Evolutionary conservation across 1,140 invertebrate species (phyloP), one percentile per base, ranked within the genome.

Genomic region (Phymastichus coffea): DNA sequence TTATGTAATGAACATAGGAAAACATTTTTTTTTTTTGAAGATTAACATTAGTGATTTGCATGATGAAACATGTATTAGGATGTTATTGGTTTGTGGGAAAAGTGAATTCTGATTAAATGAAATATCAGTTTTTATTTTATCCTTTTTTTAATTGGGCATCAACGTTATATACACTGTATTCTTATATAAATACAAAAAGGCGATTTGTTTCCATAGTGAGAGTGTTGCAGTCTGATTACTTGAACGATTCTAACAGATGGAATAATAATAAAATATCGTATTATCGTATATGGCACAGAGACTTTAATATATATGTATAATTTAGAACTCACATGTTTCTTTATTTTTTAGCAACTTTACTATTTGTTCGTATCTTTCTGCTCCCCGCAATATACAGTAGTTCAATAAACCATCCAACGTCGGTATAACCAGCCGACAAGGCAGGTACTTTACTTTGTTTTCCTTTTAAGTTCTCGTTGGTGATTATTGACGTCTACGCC

Each of bases 201-300:
- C 61, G 47, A 57, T 30, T 54, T 53, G 35, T 48, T 60, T 54
- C 33, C 49, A 60, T 60, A 60, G 33, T 54, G 30, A 46, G 35
- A 53, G 30, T n/a, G 41, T 60, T 54, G 35, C 33, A 51, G 10
- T 38, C 47, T 17, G 22, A 53, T 19, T 46, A 37, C 26, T 59
- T 54, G 53, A 54, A 54, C 33, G 19, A 48, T 55, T 48, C n/a
- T 48, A 54, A 55, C 44, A 46, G 46, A 57, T 37, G 14, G 46
- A 44, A 63, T 64, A 54, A 66, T 55, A 63, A 63, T 51, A 67
- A 71, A 72, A 70, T 69, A 66, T 69, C 53, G 30, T 48, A 58
- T 64, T 26, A 20, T 53, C 4, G 22, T 63, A 61, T 72, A 74
- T 74, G 72, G 72, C 72, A 74, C 72, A 70, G 63, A 63, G 48